Evolutionary conservation across 2,888 invertebrate genomes (phyloP), one percentile per base, ranked within the genome.

Genomic region (Cosmia pyralina): DNA sequence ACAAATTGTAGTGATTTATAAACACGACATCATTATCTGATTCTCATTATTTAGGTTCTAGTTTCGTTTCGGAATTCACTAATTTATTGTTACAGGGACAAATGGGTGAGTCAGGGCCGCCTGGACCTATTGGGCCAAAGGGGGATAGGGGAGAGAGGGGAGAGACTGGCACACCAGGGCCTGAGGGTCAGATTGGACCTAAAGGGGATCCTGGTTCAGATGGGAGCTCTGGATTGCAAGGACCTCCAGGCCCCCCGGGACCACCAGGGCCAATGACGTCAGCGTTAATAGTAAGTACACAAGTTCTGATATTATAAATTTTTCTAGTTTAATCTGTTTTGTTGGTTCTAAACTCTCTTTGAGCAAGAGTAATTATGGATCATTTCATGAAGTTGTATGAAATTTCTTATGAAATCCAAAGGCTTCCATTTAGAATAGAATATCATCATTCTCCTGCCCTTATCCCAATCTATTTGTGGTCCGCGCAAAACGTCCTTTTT

Each of bases 191-290:
- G 73, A 97, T 97, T 87, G 98, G 98, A 38, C 97, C 97, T 50
- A 98, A 98, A 94, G 98, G 98, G 38, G 98, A 98, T 82, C 97
- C 97, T 67, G 98, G 98, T 38, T 93, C 96, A 63, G 98, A 98
- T 88, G 98, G 98, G 1, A 92, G 96, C 64, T 97, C 97, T 34
- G 98, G 98, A 7, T 93, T 96, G 46, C 95, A 96, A 81, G 98
- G 98, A 48, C 97, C 97, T 13, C 97, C 97, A 67, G 98, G 97
- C 65, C 97, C 97, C 73, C 97, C 98, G 71, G 97, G 97, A 55
- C 97, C 97, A 10, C 94, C 96, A 1, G 96, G 89, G 38, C 84
- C 88, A 10, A 86, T 87, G 2, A 81, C 92, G 4, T 88, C 93
- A 65, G 89, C 93, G 6, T 84, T 95, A 52, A 90, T 95, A 80